Evolutionary conservation across 2,888 invertebrate genomes (phyloP), one percentile per base, ranked within the genome.

Genomic region (Netelia virgata): DNA sequence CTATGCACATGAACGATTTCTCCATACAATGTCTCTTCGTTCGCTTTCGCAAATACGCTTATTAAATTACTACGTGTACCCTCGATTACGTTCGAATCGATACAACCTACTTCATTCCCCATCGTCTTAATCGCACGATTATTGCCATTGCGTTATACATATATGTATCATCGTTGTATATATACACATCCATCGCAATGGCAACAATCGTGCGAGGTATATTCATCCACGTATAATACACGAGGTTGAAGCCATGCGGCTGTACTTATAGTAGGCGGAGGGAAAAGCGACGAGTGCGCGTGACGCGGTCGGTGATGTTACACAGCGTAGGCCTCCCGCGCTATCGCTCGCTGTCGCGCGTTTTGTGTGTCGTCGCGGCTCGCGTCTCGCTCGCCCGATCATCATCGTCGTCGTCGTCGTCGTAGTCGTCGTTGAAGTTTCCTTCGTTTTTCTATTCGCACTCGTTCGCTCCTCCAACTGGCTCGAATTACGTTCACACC

Each of bases 401-500:
- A 68, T 66, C 47, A 59, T 53, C 59, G 36, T 63, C 64, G 59
- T 75, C n/a, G 57, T 63, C 16, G 14, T 43, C 68, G 43, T 59
- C 66, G 63, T 74, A 41, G 72, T 28, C 28, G 28, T 28, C 28
- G 28, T 28, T 28, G 28, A 28, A 73, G 68, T 80, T 80, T 70
- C 61, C 63, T 64, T 28, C 6, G 16, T 16, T 43, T 47, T 53
- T 20, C 20, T 10, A 50, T 36, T 3, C 36, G 47, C 20, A 53
- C 63, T 66, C 55, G 64, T 73, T 80, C 77, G 77, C 70, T 69
- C 69, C 66, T 74, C 55, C 74, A 77, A 83, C 75, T 77, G 79
- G 80, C 64, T 80, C 70, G 80, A 85, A 83, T 78, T 75, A 82
- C 76, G 84, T 87, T 86, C 84, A 85, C 88, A 88, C 88, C 87